These are phyloP conservation scores for Drosophila oshimai DNA, from an alignment of 1,140 invertebrate species.

Conservation along the genomic window DNA sequence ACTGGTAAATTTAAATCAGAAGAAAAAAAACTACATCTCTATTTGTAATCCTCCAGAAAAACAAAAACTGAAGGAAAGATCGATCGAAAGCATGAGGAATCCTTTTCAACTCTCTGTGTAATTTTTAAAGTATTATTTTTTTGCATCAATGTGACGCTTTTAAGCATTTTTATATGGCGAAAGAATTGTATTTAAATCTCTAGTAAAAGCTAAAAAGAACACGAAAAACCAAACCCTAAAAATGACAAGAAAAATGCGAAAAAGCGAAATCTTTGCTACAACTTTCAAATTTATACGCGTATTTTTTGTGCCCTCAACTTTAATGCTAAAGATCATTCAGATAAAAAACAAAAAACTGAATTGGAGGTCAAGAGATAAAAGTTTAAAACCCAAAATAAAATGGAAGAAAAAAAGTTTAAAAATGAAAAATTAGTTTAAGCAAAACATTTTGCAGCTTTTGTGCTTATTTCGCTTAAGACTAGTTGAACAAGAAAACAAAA, in stretches of 20 bases:
- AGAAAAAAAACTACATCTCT: conserved; percentile 38
- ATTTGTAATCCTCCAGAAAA: conserved; percentile 54
- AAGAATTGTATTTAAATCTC: conserved; percentile 67
- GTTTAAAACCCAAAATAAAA: conserved; percentile 27
- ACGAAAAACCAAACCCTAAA: conserved; percentile 19
- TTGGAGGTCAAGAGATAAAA: conserved; percentile 55
- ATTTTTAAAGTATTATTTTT: conserved; percentile 75
- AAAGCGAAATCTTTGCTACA: conserved; percentile 62
- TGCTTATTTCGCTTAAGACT: conserved; percentile 82
- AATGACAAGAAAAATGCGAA: conserved; percentile 27
- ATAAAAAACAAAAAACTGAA: conserved; percentile 49
- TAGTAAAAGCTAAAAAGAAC: conserved; percentile 56
- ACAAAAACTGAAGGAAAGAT: conserved; percentile 29
- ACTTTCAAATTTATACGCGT: conserved; percentile 74
- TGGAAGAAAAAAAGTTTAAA: conserved; percentile 12
- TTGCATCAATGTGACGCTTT: conserved; percentile 76
- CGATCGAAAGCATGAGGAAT: conserved; percentile 41
- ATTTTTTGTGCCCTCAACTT: conserved; percentile 70
- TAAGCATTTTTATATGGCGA: conserved; percentile 69
- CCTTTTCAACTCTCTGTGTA: conserved; percentile 65
- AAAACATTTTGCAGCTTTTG: conserved; percentile 81
- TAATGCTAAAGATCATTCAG: conserved; percentile 72
- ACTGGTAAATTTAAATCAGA: conserved; percentile 37
- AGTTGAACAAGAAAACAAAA: conserved; percentile 68
- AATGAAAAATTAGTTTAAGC: conserved; percentile 70